Conservation (phyloP, 2,888 invertebrate species). For the Nezara viridula region DNA sequence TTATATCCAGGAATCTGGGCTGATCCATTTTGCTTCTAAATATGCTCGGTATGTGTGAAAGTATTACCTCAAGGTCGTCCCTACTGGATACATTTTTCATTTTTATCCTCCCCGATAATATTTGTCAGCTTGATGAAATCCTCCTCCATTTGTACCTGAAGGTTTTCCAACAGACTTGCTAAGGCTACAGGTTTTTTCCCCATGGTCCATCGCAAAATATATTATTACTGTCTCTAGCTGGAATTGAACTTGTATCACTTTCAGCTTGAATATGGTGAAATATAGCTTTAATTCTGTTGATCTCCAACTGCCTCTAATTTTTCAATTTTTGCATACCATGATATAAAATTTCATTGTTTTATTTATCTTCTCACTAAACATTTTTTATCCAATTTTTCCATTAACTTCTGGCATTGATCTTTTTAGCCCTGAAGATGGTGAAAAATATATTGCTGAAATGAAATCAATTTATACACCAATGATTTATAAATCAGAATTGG, state of each 20-base stretch:
- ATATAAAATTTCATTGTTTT: not conserved
- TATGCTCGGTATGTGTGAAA: too few relatives aligned
- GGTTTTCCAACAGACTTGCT: too few relatives aligned
- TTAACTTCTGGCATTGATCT: not conserved
- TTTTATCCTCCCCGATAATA: too few relatives aligned
- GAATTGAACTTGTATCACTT: not conserved
- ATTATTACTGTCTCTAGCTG: not conserved
- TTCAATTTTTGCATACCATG: not conserved
- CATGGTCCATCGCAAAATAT: not conserved
- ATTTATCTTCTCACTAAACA: not conserved
- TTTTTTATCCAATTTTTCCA: not conserved
- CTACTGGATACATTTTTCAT: too few relatives aligned
- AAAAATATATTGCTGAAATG: constrained; percentile 82
- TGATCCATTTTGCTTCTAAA: too few relatives aligned
- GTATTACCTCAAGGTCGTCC: too few relatives aligned
- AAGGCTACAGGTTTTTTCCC: too few relatives aligned
- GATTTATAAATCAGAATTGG: constrained; percentile 59
- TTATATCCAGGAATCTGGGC: too few relatives aligned
- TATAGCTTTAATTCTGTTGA: not conserved
- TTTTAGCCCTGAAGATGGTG: constrained; percentile 79
- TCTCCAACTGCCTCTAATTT: not conserved
- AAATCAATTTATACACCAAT: constrained; percentile 78
- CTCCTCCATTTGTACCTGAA: too few relatives aligned
- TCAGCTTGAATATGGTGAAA: not conserved
- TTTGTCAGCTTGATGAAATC: too few relatives aligned